Conservation (phyloP, 2,113 vertebrate genomes). For the Onychostruthus taczanowskii region DNA sequence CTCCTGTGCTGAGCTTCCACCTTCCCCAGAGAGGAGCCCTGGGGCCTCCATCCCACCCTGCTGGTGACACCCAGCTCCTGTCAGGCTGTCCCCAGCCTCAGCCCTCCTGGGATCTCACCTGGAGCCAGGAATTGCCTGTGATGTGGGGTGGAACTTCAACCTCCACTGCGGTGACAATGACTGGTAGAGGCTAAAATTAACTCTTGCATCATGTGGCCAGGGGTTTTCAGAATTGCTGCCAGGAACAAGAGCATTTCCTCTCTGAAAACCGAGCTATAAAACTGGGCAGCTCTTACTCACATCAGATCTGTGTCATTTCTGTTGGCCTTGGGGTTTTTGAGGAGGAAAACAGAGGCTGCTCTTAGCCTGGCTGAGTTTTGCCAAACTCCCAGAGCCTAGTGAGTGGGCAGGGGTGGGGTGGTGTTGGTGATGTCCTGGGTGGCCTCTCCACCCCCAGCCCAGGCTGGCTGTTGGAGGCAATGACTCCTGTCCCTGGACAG, state of each 20-base stretch:
- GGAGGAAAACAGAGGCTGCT: background rate
- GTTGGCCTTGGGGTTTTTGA: background rate
- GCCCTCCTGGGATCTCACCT: background rate
- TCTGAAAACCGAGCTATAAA: background rate
- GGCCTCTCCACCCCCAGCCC: background rate
- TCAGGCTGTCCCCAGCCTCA: background rate
- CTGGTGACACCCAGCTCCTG: background rate
- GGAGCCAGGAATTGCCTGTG: background rate
- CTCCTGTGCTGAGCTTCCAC: background rate
- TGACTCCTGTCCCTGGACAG: background rate
- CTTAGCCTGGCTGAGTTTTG: background rate
- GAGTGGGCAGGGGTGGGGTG: background rate
- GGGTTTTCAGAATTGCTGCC: constrained; percentile 43
- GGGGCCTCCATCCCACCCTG: background rate
- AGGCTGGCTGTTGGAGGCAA: background rate
- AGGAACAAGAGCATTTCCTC: constrained; percentile 36
- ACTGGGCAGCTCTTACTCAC: background rate
- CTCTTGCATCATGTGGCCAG: background rate
- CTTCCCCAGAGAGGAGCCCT: background rate
- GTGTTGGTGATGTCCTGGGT: background rate
- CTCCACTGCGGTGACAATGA: background rate
- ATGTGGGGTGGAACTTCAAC: background rate
- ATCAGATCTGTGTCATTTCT: background rate
- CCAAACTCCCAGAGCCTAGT: fast-evolving
- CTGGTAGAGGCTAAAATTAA: constrained; percentile 6